These are phyloP conservation scores for Tenthredo amoena DNA, from an alignment of 2,888 invertebrate genomes.

Conservation along the genomic window DNA sequence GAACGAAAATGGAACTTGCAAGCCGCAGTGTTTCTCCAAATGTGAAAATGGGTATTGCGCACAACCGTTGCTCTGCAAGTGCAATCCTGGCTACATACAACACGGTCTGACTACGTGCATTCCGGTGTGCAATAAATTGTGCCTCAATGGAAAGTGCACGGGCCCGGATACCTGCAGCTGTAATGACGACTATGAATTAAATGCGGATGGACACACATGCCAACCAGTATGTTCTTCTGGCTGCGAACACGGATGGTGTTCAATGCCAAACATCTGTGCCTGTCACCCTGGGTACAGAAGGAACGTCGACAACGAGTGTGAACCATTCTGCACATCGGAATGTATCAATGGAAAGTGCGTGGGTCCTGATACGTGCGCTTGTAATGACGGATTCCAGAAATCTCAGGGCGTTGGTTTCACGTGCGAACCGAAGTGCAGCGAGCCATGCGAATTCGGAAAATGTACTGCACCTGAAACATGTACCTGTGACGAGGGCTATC, in stretches of 20 bases:
- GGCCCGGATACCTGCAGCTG: constrained; percentile 76
- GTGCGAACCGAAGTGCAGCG: constrained; percentile 67
- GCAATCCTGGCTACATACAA: constrained; percentile 62
- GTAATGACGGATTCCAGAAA: constrained; percentile 63
- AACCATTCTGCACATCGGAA: constrained; percentile 67
- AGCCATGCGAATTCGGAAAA: constrained; percentile 65
- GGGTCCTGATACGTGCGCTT: constrained; percentile 77
- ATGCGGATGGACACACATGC: constrained; percentile 60
- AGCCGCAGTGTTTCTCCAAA: constrained; percentile 57
- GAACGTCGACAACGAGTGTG: constrained; percentile 67
- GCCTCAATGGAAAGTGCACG: constrained; percentile 75
- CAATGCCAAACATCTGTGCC: constrained; percentile 77
- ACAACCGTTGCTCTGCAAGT: constrained; percentile 75
- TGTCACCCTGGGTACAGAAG: constrained; percentile 76
- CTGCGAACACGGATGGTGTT: constrained; percentile 74
- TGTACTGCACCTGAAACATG: constrained; percentile 64
- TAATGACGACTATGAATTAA: constrained; percentile 54
- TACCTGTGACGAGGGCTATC: constrained; percentile 60
- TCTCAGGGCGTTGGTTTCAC: constrained; percentile 57
- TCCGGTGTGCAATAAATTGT: constrained; percentile 68
- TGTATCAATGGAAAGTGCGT: constrained; percentile 80
- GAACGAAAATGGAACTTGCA: neutral
- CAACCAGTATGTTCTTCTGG: constrained; percentile 67
- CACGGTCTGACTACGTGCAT: constrained; percentile 2
- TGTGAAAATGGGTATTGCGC: constrained; percentile 76